These are phyloP conservation scores for Pyxicephalus adspersus DNA, from an alignment of 2,113 vertebrate genomes.

Conservation along the genomic window DNA sequence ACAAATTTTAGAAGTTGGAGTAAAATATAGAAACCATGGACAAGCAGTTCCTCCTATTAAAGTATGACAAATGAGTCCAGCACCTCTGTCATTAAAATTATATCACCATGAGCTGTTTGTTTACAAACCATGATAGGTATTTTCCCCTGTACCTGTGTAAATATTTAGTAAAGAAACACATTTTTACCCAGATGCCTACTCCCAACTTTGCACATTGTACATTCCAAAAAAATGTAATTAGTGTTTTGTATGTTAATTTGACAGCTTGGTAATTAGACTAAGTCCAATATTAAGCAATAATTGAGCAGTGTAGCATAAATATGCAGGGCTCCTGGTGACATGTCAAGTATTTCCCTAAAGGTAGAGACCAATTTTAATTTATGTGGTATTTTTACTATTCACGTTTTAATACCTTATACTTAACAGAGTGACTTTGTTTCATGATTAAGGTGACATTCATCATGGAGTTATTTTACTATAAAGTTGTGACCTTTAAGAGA, in stretches of 20 bases:
- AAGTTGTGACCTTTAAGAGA: conserved; percentile 2
- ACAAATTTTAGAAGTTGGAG: too few relatives aligned
- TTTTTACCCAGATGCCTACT: background rate
- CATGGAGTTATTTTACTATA: background rate
- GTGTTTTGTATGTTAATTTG: conserved; percentile 29
- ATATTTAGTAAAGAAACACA: background rate
- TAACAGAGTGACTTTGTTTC: background rate
- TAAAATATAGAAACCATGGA: too few relatives aligned
- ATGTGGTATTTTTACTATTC: conserved; percentile 5
- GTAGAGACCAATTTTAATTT: background rate
- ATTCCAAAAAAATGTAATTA: conserved; percentile 13
- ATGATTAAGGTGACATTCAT: background rate
- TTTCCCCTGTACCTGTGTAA: background rate
- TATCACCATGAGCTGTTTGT: too few relatives aligned
- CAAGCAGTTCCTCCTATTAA: too few relatives aligned
- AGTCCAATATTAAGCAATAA: conserved; percentile 27
- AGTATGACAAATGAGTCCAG: too few relatives aligned
- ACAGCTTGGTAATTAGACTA: conserved; percentile 35
- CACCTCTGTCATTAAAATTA: too few relatives aligned
- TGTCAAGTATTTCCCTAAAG: conserved; percentile 28
- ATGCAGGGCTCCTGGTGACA: conserved; percentile 20
- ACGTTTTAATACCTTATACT: background rate
- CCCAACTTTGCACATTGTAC: background rate
- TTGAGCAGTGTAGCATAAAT: conserved; percentile 16
- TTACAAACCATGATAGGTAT: too few relatives aligned